A percentile compares a stretch with the other conserved stretches of the same genome.
Evolutionary conservation across 2,113 vertebrate species (phyloP).

Genomic region (Sceloporus tristichus): DNA sequence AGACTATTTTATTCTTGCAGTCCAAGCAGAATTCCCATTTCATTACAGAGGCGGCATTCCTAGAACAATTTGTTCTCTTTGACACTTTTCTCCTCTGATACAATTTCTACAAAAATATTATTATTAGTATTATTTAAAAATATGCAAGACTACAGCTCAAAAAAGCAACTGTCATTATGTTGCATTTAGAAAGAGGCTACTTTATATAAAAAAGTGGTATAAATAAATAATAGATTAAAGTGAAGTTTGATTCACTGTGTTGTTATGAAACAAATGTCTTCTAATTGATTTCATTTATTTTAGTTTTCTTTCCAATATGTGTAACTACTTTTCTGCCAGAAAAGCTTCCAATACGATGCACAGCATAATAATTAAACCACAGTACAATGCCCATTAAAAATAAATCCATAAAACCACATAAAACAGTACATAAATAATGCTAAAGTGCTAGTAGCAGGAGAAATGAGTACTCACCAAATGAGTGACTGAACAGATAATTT

Average conservation of each 20-base stretch:
- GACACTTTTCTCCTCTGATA: constrained; percentile 20
- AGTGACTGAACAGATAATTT: not conserved
- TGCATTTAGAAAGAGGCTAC: constrained; percentile 37
- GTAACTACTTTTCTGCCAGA: constrained; percentile 35
- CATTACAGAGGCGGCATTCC: not conserved
- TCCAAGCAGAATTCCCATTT: constrained; percentile 29
- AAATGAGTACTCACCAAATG: not conserved
- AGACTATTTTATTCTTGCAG: constrained; percentile 24
- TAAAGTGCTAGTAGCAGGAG: not conserved
- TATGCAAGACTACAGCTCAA: constrained; percentile 41
- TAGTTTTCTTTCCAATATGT: constrained; percentile 21
- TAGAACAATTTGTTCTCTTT: not conserved
- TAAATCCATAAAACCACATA: constrained; percentile 22
- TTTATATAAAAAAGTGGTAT: not conserved
- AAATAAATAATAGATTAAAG: constrained; percentile 43
- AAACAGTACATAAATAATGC: constrained; percentile 22
- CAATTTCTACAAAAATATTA: constrained; percentile 43
- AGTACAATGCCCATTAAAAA: constrained; percentile 15
- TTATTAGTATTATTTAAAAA: not conserved
- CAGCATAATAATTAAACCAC: constrained; percentile 31
- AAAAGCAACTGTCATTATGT: constrained; percentile 32
- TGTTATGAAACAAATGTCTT: constrained; percentile 22
- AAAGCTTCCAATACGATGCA: constrained; percentile 3
- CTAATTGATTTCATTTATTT: constrained; percentile 47
- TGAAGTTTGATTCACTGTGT: constrained; percentile 31